These are phyloP conservation scores for Sebastes kiyomatsui DNA, from an alignment of 2,797 vertebrate species.

Conservation along the genomic window DNA sequence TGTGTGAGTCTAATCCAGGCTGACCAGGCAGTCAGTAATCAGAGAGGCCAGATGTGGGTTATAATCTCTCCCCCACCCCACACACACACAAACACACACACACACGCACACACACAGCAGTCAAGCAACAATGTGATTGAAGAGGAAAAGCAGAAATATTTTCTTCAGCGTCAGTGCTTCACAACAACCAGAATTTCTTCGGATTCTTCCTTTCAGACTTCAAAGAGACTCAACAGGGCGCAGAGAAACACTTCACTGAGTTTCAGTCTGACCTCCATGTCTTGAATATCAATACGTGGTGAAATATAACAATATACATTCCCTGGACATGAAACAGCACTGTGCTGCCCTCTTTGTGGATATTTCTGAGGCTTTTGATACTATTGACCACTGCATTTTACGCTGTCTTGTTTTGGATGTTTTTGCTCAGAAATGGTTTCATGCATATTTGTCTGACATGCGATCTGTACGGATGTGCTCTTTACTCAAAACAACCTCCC, in stretches of 20 bases:
- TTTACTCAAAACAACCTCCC: neutral
- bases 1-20: slow-evolving; percentile 60
- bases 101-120: slow-evolving; percentile 5
- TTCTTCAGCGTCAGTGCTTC: neutral
- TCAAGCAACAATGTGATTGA: slow-evolving; percentile 42
- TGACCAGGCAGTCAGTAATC: slow-evolving; percentile 70
- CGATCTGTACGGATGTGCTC: neutral
- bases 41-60: slow-evolving; percentile 66
- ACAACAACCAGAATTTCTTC: slow-evolving; percentile 8
- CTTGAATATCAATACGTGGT: neutral
- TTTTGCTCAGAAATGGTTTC: neutral
- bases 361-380: neutral
- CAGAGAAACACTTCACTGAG: slow-evolving; percentile 2
- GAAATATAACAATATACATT: neutral
- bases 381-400: neutral
- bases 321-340: neutral
- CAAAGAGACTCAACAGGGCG: slow-evolving; percentile 12
- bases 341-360: neutral
- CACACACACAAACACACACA: neutral
- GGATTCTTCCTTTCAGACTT: neutral
- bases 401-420: neutral
- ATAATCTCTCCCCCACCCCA: slow-evolving; percentile 30
- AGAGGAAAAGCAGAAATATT: slow-evolving; percentile 32
- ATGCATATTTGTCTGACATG: neutral
- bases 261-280: slow-evolving; percentile 10